Evolutionary conservation across 2,797 vertebrate genomes (phyloP).

Genomic region (Antennarius maculatus): DNA sequence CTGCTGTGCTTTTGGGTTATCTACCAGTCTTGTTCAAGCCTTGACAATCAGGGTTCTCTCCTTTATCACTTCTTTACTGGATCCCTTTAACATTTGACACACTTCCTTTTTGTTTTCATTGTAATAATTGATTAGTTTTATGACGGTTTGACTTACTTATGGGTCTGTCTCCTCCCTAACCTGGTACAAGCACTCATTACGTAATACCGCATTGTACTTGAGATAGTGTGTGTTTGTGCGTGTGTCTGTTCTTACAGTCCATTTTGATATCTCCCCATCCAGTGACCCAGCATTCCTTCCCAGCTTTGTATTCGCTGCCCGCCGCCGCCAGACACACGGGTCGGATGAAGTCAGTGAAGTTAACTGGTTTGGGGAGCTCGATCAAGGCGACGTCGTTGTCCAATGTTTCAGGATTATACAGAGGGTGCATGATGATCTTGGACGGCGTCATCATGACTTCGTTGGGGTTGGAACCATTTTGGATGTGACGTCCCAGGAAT

Average conservation of each 20-base stretch:
- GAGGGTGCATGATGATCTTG: background rate
- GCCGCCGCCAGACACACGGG: conserved; percentile 51
- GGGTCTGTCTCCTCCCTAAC: too few species aligned
- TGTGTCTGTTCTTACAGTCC: conserved; percentile 3
- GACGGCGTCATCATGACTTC: background rate
- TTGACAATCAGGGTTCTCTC: too few species aligned
- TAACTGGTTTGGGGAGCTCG: background rate
- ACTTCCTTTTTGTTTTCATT: too few species aligned
- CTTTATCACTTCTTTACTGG: too few species aligned
- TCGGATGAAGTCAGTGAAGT: conserved; percentile 2
- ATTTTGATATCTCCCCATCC: conserved; percentile 41
- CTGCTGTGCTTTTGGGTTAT: too few species aligned
- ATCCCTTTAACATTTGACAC: too few species aligned
- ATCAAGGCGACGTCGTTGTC: conserved; percentile 3
- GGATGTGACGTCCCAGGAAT: background rate
- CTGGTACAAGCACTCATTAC: too few species aligned
- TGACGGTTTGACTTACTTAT: too few species aligned
- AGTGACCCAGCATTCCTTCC: conserved; percentile 57
- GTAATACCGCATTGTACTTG: too few species aligned
- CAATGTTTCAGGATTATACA: fast-evolving
- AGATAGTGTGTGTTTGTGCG: too few species aligned
- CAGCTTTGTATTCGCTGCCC: background rate
- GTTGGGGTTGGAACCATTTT: background rate
- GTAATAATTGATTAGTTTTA: too few species aligned
- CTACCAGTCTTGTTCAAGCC: too few species aligned